Percentiles rank a stretch among this genome's conserved stretches.
Conservation (phyloP, 2,888 invertebrate species). For the Sminthurinus aureus region DNA sequence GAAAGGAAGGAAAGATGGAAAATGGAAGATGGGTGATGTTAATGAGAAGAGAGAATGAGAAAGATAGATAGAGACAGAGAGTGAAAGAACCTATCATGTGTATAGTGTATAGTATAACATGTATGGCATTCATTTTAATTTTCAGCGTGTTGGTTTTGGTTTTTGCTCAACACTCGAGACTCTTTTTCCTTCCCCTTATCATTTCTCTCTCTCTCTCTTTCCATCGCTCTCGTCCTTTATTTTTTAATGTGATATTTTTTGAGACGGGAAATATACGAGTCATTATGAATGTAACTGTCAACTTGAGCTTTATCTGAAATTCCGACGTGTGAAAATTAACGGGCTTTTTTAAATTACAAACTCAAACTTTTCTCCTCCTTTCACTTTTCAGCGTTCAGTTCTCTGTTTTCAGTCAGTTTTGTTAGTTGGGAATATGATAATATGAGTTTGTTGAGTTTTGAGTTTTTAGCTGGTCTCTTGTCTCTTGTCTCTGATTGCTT, state of each 20-base stretch:
- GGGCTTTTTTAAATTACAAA: slow-evolving; percentile 48
- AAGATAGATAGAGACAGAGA: slow-evolving; percentile 17
- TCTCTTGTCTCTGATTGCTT: neutral
- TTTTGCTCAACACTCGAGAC: neutral
- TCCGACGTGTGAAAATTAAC: slow-evolving; percentile 59
- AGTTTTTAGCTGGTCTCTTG: neutral
- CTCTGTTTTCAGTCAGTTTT: neutral
- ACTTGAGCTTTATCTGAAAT: slow-evolving; percentile 55
- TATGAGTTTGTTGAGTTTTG: neutral
- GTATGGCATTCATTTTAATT: slow-evolving; percentile 42
- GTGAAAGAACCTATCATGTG: slow-evolving; percentile 36
- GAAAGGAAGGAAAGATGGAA: neutral
- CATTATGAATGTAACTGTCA: slow-evolving; percentile 53
- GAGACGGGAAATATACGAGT: slow-evolving; percentile 39
- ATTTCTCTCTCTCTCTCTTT: slow-evolving; percentile 1
- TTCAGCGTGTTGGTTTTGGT: slow-evolving; percentile 40
- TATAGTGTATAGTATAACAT: neutral
- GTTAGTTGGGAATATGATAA: neutral
- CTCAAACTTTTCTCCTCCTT: slow-evolving; percentile 33
- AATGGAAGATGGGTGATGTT: slow-evolving; percentile 18
- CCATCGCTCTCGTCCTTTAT: neutral
- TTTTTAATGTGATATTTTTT: slow-evolving; percentile 46
- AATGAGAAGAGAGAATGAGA: slow-evolving; percentile 9
- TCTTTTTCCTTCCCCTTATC: neutral
- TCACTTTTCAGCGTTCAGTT: neutral